A percentile compares a stretch with the other conserved stretches of the same genome.
phyloP scores from a whole-genome alignment of 30 jellyfish, hydroid and myxozoan species.

The Clytia hemisphaerica region DNA sequence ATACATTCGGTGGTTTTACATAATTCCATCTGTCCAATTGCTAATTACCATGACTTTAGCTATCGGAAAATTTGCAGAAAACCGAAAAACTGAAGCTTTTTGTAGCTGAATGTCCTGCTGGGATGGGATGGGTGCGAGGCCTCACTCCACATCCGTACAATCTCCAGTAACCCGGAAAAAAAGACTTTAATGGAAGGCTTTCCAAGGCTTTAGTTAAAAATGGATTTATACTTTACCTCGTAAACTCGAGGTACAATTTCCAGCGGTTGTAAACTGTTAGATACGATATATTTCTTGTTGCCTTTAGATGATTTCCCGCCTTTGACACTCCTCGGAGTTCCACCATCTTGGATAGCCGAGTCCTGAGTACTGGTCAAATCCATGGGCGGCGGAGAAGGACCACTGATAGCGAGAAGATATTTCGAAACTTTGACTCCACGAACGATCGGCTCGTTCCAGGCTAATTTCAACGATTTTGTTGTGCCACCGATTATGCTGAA shows the following conservation, averaged over 20 bases:
- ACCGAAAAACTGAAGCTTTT: too few relatives aligned
- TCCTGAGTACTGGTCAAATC: neutral
- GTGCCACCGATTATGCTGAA: slow-evolving; percentile 44
- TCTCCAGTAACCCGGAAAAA: too few relatives aligned
- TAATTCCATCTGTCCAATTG: too few relatives aligned
- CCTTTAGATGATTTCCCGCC: neutral
- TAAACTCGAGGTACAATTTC: slow-evolving; percentile 24
- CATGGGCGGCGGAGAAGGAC: slow-evolving; percentile 15
- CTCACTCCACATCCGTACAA: too few relatives aligned
- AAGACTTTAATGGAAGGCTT: too few relatives aligned
- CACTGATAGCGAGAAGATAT: slow-evolving; percentile 20
- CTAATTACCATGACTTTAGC: too few relatives aligned
- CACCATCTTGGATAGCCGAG: neutral
- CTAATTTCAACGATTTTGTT: slow-evolving; percentile 29
- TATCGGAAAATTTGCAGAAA: too few relatives aligned
- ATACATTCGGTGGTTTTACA: too few relatives aligned
- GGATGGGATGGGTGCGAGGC: too few relatives aligned
- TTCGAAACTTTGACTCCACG: slow-evolving; percentile 44
- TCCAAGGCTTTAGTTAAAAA: too few relatives aligned
- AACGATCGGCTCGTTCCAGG: slow-evolving; percentile 44
- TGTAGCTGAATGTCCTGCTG: too few relatives aligned
- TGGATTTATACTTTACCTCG: too few relatives aligned
- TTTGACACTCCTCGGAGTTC: slow-evolving; percentile 1
- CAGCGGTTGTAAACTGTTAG: neutral
- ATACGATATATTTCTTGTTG: neutral